A percentile compares a stretch with the other conserved stretches of the same genome.
Evolutionary conservation across 2,797 vertebrate species (phyloP).

Genomic region (Tiaroga cobitis): DNA sequence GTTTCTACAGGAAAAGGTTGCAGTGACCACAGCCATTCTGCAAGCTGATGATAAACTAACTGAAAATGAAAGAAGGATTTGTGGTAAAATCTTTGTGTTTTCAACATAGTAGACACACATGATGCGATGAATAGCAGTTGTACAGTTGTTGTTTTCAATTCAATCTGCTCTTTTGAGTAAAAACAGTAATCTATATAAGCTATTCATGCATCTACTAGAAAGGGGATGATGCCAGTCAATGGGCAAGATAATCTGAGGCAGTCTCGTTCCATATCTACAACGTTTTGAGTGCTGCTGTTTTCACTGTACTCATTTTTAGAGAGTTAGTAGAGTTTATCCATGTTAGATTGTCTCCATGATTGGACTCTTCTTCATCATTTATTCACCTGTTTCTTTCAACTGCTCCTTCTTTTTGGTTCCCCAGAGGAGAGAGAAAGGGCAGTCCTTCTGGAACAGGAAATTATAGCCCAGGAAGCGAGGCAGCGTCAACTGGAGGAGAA

Average conservation of each 20-base stretch:
- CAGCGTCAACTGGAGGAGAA: constrained; percentile 40
- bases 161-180: not conserved
- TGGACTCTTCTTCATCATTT: not conserved
- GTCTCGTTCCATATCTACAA: not conserved
- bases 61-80: constrained; percentile 55
- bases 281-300: not conserved
- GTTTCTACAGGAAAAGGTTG: constrained; percentile 55
- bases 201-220: not conserved
- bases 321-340: not conserved
- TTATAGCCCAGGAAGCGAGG: constrained; percentile 48
- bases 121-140: not conserved
- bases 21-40: constrained; percentile 55
- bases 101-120: not conserved
- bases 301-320: not conserved
- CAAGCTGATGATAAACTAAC: constrained; percentile 59
- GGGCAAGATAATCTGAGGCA: not conserved
- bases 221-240: not conserved
- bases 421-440: constrained; percentile 56
- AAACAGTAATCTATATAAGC: not conserved
- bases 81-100: constrained; percentile 37
- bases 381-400: not conserved
- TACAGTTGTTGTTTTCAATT: not conserved
- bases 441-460: constrained; percentile 56
- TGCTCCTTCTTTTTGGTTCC: not conserved
- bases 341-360: not conserved